A percentile compares a stretch with the other conserved stretches of the same genome.
Evolutionary conservation across 2,888 invertebrate species (phyloP).

Genomic region (Drosophila neotestacea): DNA sequence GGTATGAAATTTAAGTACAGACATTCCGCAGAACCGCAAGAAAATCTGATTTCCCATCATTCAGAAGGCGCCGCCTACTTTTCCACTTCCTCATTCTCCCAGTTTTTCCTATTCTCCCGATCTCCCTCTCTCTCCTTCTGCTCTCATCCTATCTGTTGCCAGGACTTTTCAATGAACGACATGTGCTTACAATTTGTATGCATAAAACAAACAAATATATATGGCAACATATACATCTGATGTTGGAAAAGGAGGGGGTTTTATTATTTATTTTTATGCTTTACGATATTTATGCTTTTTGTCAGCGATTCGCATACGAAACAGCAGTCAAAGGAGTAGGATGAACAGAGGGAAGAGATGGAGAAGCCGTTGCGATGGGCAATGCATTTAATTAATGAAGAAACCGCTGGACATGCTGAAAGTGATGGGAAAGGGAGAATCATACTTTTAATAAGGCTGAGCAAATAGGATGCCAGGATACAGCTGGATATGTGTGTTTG

Average conservation of each 20-base stretch:
- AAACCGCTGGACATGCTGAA: constrained; percentile 51
- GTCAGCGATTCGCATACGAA: constrained; percentile 71
- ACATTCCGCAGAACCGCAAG: constrained; percentile 34
- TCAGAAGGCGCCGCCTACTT: background rate
- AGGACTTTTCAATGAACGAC: constrained; percentile 47
- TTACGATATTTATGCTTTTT: constrained; percentile 76
- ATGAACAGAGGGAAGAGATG: constrained; percentile 29
- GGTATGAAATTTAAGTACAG: constrained; percentile 20
- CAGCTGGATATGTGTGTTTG: constrained; percentile 24
- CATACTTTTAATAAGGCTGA: constrained; percentile 69
- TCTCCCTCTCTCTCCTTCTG: background rate
- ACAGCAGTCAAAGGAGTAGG: constrained; percentile 15
- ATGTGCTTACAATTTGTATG: constrained; percentile 69
- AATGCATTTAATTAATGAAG: constrained; percentile 76
- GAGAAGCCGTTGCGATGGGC: constrained; percentile 40
- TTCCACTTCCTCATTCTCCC: background rate
- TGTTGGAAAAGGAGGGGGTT: background rate
- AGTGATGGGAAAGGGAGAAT: background rate
- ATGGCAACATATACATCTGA: constrained; percentile 16
- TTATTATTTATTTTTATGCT: constrained; percentile 77
- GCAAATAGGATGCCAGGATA: constrained; percentile 57
- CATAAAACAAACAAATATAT: constrained; percentile 49
- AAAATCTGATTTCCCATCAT: constrained; percentile 34
- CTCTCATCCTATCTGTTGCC: background rate
- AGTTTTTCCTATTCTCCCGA: background rate